phyloP scores from a whole-genome alignment of 2,888 invertebrate genomes.

The Leptinotarsa haldemani region DNA sequence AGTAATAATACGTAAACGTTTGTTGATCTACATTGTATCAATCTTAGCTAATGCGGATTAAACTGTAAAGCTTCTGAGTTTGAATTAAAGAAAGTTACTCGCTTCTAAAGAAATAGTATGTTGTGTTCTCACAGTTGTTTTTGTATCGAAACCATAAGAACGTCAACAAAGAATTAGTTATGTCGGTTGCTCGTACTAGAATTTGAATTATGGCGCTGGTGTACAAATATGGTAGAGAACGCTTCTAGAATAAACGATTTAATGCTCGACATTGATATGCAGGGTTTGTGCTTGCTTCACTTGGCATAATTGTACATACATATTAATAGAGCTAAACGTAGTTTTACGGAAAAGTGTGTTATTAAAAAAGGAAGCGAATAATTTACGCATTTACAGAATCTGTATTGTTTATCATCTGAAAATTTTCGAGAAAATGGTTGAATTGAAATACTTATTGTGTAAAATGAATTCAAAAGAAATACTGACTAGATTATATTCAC shows the following conservation, averaged over 20 bases:
- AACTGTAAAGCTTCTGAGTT: too few relatives aligned
- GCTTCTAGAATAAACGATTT: slow-evolving; percentile 47
- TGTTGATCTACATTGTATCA: too few relatives aligned
- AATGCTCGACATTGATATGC: slow-evolving; percentile 51
- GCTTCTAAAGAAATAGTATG: background rate
- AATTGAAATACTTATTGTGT: too few relatives aligned
- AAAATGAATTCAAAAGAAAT: too few relatives aligned
- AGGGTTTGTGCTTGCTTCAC: slow-evolving; percentile 48
- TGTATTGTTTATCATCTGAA: too few relatives aligned
- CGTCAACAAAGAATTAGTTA: slow-evolving; percentile 13
- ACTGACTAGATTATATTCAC: too few relatives aligned
- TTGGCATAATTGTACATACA: slow-evolving; percentile 50
- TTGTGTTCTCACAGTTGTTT: slow-evolving; percentile 16
- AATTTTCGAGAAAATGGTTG: too few relatives aligned
- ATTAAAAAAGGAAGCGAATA: background rate
- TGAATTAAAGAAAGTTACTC: background rate
- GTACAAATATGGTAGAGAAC: slow-evolving; percentile 48
- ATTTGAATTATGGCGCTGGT: slow-evolving; percentile 44
- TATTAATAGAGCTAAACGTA: slow-evolving; percentile 50
- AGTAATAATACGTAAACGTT: too few relatives aligned
- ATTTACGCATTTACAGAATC: background rate
- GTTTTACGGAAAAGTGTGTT: slow-evolving; percentile 45
- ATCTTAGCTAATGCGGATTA: too few relatives aligned
- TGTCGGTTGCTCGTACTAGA: slow-evolving; percentile 35
- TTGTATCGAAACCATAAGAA: slow-evolving; percentile 4